Percentiles rank a stretch among this genome's conserved stretches.
These are phyloP conservation scores for Cataglyphis rosenhaueri DNA, from an alignment of 2,888 invertebrate species.

Conservation along the genomic window DNA sequence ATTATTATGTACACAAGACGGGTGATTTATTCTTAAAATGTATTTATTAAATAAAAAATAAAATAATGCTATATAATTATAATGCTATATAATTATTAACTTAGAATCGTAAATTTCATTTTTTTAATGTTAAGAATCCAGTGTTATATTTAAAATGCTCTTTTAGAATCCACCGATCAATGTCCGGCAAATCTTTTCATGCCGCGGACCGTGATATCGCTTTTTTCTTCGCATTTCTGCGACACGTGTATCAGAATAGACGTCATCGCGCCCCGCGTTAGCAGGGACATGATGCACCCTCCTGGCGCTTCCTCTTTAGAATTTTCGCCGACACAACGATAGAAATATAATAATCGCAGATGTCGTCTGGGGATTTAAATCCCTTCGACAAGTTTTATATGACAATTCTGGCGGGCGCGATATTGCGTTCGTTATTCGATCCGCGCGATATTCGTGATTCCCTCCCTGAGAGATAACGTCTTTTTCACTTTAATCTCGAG, in stretches of 20 bases:
- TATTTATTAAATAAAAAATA: not conserved
- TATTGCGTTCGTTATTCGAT: slow-evolving; percentile 23
- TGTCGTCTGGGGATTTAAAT: slow-evolving; percentile 6
- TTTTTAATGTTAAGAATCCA: too few species aligned
- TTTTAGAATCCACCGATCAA: not conserved
- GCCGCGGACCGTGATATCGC: not conserved
- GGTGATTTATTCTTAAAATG: not conserved
- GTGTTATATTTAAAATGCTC: not conserved
- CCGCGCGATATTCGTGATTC: slow-evolving; percentile 10
- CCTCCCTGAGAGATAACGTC: slow-evolving; percentile 16
- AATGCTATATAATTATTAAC: not conserved
- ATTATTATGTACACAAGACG: not conserved
- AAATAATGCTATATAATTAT: not conserved
- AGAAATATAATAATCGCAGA: slow-evolving; percentile 7
- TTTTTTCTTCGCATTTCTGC: slow-evolving; percentile 19
- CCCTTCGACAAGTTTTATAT: not conserved
- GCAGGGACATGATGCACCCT: not conserved
- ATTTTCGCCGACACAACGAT: not conserved
- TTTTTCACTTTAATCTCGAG: not conserved
- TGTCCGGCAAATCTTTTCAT: not conserved
- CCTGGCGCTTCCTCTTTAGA: not conserved
- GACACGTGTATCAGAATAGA: slow-evolving; percentile 23
- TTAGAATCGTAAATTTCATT: not conserved
- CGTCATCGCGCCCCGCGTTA: slow-evolving; percentile 11
- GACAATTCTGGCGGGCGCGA: not conserved